Conservation (phyloP, 2,113 vertebrate genomes). For the Dissostichus mawsoni region DNA sequence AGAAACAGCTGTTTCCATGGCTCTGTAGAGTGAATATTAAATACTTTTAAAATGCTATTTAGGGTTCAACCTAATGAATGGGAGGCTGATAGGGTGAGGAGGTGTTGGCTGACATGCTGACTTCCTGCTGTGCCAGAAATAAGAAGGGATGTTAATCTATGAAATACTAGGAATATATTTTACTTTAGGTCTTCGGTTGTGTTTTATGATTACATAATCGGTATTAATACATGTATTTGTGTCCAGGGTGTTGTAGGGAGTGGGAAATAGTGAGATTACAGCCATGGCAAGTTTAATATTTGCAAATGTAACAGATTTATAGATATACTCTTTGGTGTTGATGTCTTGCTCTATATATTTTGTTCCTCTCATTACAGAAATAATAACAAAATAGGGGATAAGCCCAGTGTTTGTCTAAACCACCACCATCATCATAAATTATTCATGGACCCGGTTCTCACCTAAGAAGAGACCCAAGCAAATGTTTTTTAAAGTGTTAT, state of each 20-base stretch:
- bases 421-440: slow-evolving; percentile 11
- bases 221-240: slow-evolving; percentile 17
- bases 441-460: neutral
- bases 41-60: slow-evolving; percentile 40
- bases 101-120: slow-evolving; percentile 10
- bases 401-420: neutral
- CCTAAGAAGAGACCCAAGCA: neutral
- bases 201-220: too few relatives aligned
- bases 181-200: neutral
- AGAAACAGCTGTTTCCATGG: slow-evolving; percentile 69
- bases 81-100: neutral
- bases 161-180: neutral
- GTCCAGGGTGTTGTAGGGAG: slow-evolving; percentile 1
- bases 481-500: neutral
- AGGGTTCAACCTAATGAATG: slow-evolving; percentile 41
- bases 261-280: slow-evolving; percentile 11
- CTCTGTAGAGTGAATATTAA: slow-evolving; percentile 48
- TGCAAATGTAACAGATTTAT: slow-evolving; percentile 17
- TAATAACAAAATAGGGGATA: neutral
- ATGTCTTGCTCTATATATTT: neutral
- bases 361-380: slow-evolving; percentile 7
- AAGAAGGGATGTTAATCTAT: neutral
- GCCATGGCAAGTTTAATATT: neutral
- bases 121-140: slow-evolving; percentile 17
- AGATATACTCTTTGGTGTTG: neutral